Conservation (phyloP, 2,113 vertebrate genomes). For the Corythornis cristatus region DNA sequence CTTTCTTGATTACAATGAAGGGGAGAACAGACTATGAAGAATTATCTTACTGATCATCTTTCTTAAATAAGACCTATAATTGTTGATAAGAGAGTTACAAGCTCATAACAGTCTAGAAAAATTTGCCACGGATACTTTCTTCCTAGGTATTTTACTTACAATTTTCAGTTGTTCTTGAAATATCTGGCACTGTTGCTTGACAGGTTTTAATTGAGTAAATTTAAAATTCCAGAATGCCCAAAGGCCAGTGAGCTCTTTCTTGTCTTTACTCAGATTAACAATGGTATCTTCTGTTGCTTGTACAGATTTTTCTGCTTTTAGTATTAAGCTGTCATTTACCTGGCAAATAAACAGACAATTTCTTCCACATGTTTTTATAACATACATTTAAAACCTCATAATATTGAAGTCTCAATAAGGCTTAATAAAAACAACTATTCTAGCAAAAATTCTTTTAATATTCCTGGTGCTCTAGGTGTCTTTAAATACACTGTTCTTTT, state of each 20-base stretch:
- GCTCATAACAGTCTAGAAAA: background rate
- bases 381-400: background rate
- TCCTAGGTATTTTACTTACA: conserved; percentile 58
- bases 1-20: background rate
- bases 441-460: background rate
- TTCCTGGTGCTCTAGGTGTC: background rate
- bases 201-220: conserved; percentile 70
- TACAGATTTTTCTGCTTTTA: conserved; percentile 71
- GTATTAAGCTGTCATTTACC: conserved; percentile 74
- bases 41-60: background rate
- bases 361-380: background rate
- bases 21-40: background rate
- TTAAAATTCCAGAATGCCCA: conserved; percentile 79
- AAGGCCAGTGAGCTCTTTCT: conserved; percentile 74
- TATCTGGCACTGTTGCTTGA: conserved; percentile 76
- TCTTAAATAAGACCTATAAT: background rate
- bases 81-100: background rate
- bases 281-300: conserved; percentile 69
- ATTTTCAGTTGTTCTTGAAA: conserved; percentile 83
- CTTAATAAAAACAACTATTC: background rate
- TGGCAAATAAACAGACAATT: conserved; percentile 61
- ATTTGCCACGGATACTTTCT: background rate
- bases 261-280: conserved; percentile 73
- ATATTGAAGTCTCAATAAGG: background rate
- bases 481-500: background rate